Percentiles rank a stretch among this genome's conserved stretches.
phyloP scores from a whole-genome alignment of 2,888 invertebrate species.

The Acleris literana region DNA sequence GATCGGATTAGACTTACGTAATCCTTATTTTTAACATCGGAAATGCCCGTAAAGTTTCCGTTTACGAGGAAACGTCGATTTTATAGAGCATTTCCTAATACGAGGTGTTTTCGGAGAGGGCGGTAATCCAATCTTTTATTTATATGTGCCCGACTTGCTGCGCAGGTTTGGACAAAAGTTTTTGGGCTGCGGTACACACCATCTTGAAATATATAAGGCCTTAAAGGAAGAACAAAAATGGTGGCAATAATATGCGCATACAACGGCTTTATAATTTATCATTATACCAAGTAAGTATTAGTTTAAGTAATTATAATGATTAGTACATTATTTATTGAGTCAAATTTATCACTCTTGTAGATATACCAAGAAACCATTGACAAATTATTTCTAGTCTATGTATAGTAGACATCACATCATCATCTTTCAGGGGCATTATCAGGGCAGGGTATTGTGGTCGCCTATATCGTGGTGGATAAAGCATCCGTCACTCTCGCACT shows the following conservation, averaged over 20 bases:
- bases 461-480: no score
- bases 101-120: constrained; percentile 43
- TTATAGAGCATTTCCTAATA: constrained; percentile 47
- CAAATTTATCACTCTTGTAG: no score
- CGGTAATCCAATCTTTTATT: constrained; percentile 56
- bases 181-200: constrained; percentile 17
- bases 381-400: no score
- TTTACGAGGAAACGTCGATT: constrained; percentile 43
- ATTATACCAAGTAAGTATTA: no score
- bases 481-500: no score
- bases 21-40: constrained; percentile 28
- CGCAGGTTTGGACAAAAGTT: constrained; percentile 28
- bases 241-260: not conserved
- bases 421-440: no score
- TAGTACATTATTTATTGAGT: no score
- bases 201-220: not conserved
- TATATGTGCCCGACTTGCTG: constrained; percentile 44
- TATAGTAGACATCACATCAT: no score
- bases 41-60: constrained; percentile 43
- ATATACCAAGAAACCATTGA: no score
- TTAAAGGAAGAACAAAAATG: not conserved
- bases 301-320: no score
- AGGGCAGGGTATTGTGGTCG: no score
- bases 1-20: constrained; percentile 25
- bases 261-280: no score